A percentile compares a stretch with the other conserved stretches of the same genome.
Evolutionary conservation across 2,113 vertebrate genomes (phyloP).

Genomic region (Alexandromys fortis): DNA sequence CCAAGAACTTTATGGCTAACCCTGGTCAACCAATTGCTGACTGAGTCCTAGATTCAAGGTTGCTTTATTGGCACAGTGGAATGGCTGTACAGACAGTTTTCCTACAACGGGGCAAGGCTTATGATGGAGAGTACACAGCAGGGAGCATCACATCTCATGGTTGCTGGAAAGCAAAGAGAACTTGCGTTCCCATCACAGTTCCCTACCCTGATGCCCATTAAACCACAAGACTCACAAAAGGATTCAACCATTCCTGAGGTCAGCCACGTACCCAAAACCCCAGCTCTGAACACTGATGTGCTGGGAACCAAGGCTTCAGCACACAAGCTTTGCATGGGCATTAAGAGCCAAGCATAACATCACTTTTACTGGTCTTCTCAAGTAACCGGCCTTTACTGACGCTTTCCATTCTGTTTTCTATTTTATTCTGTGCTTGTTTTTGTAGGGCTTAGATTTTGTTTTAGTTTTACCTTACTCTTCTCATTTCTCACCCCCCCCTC

Average conservation of each 20-base stretch:
- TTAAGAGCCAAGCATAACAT: neutral
- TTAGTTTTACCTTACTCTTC: neutral
- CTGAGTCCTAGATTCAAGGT: neutral
- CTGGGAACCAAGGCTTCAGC: neutral
- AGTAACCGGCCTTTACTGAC: neutral
- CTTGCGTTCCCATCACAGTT: neutral
- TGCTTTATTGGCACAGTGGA: neutral
- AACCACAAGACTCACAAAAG: neutral
- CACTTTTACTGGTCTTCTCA: neutral
- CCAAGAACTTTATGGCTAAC: neutral
- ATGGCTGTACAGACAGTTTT: neutral
- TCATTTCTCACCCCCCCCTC: too few species aligned
- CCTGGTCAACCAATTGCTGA: neutral
- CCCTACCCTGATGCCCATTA: neutral
- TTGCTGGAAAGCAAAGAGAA: neutral
- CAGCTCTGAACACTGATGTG: neutral
- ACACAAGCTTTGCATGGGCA: neutral
- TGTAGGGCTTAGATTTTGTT: neutral
- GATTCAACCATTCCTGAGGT: neutral
- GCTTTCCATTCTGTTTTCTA: neutral
- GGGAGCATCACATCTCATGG: neutral
- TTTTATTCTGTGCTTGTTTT: neutral
- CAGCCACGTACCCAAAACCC: too few species aligned
- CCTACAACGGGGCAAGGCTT: neutral
- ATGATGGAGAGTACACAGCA: too few species aligned